Evolutionary conservation across 2,113 vertebrate genomes (phyloP), one percentile per base, ranked within the genome.

Genomic region (Pyrgilauda ruficollis): DNA sequence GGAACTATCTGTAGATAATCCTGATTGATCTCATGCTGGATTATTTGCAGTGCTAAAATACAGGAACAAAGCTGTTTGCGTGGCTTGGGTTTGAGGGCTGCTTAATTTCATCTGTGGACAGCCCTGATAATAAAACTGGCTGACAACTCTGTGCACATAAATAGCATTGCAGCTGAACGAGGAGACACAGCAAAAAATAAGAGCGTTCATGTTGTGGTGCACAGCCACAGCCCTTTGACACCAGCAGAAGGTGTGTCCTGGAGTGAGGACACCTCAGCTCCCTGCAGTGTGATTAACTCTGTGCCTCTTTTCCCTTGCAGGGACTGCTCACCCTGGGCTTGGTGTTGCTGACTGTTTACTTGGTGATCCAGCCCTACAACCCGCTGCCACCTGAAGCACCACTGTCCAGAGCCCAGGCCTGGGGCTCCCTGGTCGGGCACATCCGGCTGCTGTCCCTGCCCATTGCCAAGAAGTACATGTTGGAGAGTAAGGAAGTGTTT

Each of bases 381-480:
- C 89, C 97, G 0, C 97, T 98, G 43, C 97, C 98, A 3, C 96
- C 98, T 2, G 98, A 98, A 39, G 97, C 98, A 9, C 96, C 97
- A 3, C 98, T 98, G 87, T 95, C 98, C 62, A 98, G 97, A 82
- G 96, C 97, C 67, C 98, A 98, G 37, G 98, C 98, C 95, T 99
- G 98, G 98, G 98, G 98, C 41, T 99, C 98, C 21, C 98, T 99
- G 22, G 74, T 99, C 13, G 97, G 97, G 58, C 99, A 99, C 66
- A 98, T 99, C 92, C 98, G 99, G 4, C 98, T 99, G 84, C 97
- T 99, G 94, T 98, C 98, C 26, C 96, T 99, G 94, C 99, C 99
- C 67, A 99, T 99, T 76, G 98, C 99, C 95, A 99, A 98, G 98
- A 99, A 99, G 95, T 99, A 99, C 95, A 99, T 99, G 98, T 95